Evolutionary conservation across 2,888 invertebrate species (phyloP).

Genomic region (Barypeithes pellucidus): DNA sequence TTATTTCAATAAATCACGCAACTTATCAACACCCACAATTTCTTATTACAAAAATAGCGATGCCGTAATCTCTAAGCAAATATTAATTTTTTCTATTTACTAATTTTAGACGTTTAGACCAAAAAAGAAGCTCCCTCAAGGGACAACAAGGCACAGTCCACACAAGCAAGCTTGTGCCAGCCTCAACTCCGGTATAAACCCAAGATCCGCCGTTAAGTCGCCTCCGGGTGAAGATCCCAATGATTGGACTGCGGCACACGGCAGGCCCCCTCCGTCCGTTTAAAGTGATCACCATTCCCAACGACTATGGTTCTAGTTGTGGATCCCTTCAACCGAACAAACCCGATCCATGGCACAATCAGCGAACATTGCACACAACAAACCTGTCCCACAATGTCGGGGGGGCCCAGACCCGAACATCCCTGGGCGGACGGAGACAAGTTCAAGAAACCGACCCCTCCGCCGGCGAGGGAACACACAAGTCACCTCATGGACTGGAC

Average conservation of each 20-base stretch:
- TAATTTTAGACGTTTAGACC: conserved; percentile 87
- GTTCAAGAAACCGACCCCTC: conserved; percentile 84
- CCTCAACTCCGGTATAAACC: conserved; percentile 90
- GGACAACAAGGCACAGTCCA: conserved; percentile 88
- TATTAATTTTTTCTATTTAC: conserved; percentile 31
- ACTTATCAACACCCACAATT: background rate
- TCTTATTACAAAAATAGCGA: conserved; percentile 39
- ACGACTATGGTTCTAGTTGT: conserved; percentile 78
- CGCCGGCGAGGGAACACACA: conserved; percentile 90
- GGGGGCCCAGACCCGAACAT: conserved; percentile 91
- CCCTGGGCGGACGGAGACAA: conserved; percentile 90
- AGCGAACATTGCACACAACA: conserved; percentile 88
- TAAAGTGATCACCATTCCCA: background rate
- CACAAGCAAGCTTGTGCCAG: conserved; percentile 95
- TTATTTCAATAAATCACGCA: conserved; percentile 14
- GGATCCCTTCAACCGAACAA: conserved; percentile 95
- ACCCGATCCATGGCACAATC: conserved; percentile 92
- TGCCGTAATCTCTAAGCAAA: conserved; percentile 39
- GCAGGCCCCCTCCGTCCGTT: conserved; percentile 69
- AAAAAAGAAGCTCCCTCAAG: conserved; percentile 89
- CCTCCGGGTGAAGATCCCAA: conserved; percentile 89
- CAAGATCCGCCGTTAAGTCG: conserved; percentile 85
- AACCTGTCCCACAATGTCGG: conserved; percentile 92
- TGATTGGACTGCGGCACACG: conserved; percentile 95
- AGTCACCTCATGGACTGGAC: conserved; percentile 93